phyloP scores from a whole-genome alignment of 2,888 invertebrate species.

The Ischnus inquisitorius region DNA sequence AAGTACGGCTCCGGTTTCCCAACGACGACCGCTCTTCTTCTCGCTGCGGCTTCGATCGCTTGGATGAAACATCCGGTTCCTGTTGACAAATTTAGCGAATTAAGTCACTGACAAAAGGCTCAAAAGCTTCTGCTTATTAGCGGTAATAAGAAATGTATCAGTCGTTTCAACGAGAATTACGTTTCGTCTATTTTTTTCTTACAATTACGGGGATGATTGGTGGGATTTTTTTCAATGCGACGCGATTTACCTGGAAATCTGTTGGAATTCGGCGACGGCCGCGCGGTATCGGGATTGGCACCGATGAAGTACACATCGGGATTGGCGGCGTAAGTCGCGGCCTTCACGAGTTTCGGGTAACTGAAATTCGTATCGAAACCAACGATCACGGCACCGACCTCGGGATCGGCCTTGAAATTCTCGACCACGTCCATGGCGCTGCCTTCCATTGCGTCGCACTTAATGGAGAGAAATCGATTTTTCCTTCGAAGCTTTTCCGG shows the following conservation, averaged over 20 bases:
- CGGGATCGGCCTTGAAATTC: conserved; percentile 89
- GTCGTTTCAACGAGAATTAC: too few species aligned
- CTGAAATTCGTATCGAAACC: conserved; percentile 98
- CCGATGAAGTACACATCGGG: conserved; percentile 94
- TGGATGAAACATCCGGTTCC: conserved; percentile 95
- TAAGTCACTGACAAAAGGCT: not conserved
- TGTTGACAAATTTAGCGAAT: conserved; percentile 78
- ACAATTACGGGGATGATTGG: not conserved
- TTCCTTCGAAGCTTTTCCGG: not conserved
- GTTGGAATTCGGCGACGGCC: conserved; percentile 79
- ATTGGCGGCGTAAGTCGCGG: conserved; percentile 94
- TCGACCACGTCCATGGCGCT: conserved; percentile 77
- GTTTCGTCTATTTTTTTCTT: conserved; percentile 6
- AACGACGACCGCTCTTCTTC: conserved; percentile 92
- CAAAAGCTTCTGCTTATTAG: not conserved
- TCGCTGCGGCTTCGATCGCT: conserved; percentile 93
- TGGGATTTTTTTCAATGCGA: not conserved
- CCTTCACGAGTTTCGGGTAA: conserved; percentile 96
- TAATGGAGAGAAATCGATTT: conserved; percentile 64
- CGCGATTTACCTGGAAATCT: conserved; percentile 77
- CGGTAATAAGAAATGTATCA: too few species aligned
- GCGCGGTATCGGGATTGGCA: conserved; percentile 93
- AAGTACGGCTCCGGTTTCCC: conserved; percentile 96
- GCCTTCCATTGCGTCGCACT: conserved; percentile 85
- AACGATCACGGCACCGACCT: conserved; percentile 97